Evolutionary conservation across 2,113 vertebrate genomes (phyloP), one percentile per base, ranked within the genome.

Genomic region (Amphilophus citrinellus): DNA sequence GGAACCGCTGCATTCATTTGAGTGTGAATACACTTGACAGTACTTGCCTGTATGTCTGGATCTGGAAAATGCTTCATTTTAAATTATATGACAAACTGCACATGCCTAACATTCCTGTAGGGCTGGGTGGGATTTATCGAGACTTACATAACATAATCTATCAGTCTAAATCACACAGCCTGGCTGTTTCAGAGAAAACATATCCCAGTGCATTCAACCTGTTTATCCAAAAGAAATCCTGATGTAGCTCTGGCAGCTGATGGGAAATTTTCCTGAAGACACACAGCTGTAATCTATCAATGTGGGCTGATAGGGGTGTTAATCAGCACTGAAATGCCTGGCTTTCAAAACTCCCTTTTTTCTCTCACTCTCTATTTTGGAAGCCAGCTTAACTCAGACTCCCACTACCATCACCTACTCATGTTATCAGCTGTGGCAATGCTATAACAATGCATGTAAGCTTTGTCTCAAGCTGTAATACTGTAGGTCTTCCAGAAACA

Each of bases 81-180:
- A n/a, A 78, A 57, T 77, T 35, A 68, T 10, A 30, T 56, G 82
- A 84, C 80, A 84, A 79, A 66, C 71, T 71, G 58, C 80, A 77
- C 83, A 79, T 92, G 20, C 59, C 63, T 58, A 1, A 83, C 79
- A 91, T 39, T 93, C 77, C 82, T 78, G 44, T 9, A 3, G 24
- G 10, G 50, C 85, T 78, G 62, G 20, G 63, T 86, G 63, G 27
- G 85, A 86, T 81, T 82, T 75, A 75, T 63, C 59, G 10, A 65
- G 85, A 68, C 78, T 88, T 87, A 80, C 62, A 37, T 47, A 56
- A 56, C 47, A 59, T 7, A 77, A 47, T 83, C 76, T 61, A 59
- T 83, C 61, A 59, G 79, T 66, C 57, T 60, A n/a, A 61, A 87
- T 89, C 84, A 80, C 79, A 84, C 56, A 68, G 73, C 80, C 87